Conservation (phyloP, 2,888 invertebrate genomes). For the Sclerodermus sp. region DNA sequence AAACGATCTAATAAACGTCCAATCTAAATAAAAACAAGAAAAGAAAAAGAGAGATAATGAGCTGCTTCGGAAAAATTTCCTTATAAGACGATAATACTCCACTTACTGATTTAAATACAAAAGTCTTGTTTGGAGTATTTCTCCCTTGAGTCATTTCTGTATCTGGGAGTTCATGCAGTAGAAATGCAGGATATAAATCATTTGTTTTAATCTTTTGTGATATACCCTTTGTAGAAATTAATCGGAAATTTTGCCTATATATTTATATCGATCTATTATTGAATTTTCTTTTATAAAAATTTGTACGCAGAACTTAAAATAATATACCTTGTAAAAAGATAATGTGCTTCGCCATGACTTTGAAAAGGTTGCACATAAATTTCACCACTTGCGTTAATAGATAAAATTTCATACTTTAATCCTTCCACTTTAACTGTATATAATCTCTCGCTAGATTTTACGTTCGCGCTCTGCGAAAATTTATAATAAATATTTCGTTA, state of each 20-base stretch:
- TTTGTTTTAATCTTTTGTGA: slow-evolving; percentile 24
- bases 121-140: slow-evolving; percentile 37
- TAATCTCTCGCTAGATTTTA: slow-evolving; percentile 55
- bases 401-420: slow-evolving; percentile 39
- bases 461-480: too few species aligned
- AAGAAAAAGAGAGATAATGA: background rate
- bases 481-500: too few species aligned
- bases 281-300: too few species aligned
- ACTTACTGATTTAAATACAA: slow-evolving; percentile 44
- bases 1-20: slow-evolving; percentile 46
- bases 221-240: slow-evolving; percentile 35
- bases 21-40: slow-evolving; percentile 34
- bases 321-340: slow-evolving; percentile 44
- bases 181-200: slow-evolving; percentile 29
- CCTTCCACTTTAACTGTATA: slow-evolving; percentile 42
- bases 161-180: slow-evolving; percentile 48
- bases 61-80: too few species aligned
- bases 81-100: background rate
- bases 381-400: slow-evolving; percentile 52
- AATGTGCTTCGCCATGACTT: slow-evolving; percentile 57
- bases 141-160: slow-evolving; percentile 49
- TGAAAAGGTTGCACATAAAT: slow-evolving; percentile 57
- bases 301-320: too few species aligned
- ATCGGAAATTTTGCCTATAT: slow-evolving; percentile 42
- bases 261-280: background rate